Evolutionary conservation across 2,113 vertebrate species (phyloP).

Genomic region (Phalacrocorax carbo): DNA sequence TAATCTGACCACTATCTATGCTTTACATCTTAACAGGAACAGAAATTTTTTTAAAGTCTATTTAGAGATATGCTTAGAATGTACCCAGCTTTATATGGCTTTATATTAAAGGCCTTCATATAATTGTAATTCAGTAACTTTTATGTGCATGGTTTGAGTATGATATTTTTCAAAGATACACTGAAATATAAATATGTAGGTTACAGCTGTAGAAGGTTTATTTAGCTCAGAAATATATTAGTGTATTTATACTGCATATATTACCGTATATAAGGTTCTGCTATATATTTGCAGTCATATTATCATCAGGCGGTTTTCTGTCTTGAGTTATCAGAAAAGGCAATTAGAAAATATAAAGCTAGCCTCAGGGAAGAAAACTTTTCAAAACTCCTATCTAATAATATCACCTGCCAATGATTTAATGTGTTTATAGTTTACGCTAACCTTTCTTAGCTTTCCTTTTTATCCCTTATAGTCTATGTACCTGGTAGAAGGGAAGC

Average conservation of each 20-base stretch:
- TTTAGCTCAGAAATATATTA: not conserved
- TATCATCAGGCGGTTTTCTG: constrained; percentile 7
- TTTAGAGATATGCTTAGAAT: not conserved
- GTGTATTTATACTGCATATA: not conserved
- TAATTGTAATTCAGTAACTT: not conserved
- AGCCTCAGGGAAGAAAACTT: constrained; percentile 27
- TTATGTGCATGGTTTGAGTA: not conserved
- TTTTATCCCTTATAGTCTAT: not conserved
- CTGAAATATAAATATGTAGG: not conserved
- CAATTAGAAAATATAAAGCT: constrained; percentile 36
- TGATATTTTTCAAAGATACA: not conserved
- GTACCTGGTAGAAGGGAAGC: constrained; percentile 4
- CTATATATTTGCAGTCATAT: not conserved
- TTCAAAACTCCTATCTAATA: constrained; percentile 16
- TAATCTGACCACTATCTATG: not conserved
- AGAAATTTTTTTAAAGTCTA: not conserved
- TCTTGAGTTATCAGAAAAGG: constrained; percentile 28
- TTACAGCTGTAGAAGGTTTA: not conserved
- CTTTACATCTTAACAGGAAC: not conserved
- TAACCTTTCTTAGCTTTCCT: constrained; percentile 32
- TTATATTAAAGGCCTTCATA: not conserved
- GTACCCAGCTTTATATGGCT: not conserved
- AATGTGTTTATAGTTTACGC: constrained; percentile 47
- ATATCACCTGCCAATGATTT: constrained; percentile 52
- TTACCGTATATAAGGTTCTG: not conserved